Conservation (phyloP, 2,888 invertebrate species). For the Tenthredo distinguenda region DNA sequence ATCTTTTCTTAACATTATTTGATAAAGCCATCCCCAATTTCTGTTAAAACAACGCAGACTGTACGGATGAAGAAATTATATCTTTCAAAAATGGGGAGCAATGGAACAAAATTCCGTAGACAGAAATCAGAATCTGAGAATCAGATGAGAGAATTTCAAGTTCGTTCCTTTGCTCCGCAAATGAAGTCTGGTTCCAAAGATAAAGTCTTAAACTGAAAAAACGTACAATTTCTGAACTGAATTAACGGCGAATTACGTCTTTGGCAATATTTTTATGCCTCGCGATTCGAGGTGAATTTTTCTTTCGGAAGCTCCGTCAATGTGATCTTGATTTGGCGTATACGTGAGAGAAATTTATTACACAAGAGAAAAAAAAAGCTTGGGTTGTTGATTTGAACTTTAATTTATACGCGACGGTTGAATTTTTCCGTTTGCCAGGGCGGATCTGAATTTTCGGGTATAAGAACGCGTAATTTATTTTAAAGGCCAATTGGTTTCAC, state of each 20-base stretch:
- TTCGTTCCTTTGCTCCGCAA: neutral
- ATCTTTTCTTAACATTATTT: constrained; percentile 10
- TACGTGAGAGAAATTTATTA: neutral
- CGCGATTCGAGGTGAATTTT: neutral
- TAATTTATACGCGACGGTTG: neutral
- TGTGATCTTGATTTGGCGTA: neutral
- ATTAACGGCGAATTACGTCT: neutral
- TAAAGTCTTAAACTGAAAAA: neutral
- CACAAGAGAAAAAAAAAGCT: neutral
- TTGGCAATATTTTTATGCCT: neutral
- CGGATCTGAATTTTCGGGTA: neutral
- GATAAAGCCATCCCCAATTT: neutral
- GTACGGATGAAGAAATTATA: neutral
- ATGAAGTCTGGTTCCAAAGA: neutral
- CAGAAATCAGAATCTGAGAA: no score
- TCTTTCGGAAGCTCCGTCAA: neutral
- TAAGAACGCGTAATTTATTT: neutral
- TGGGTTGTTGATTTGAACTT: neutral
- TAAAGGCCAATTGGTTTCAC: neutral
- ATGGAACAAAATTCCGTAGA: neutral
- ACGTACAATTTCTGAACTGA: neutral
- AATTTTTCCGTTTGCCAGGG: neutral
- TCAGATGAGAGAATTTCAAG: no score
- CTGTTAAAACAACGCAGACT: neutral
- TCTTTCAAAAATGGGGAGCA: neutral